Percentiles rank a stretch among this genome's conserved stretches.
These are phyloP conservation scores for Odontomachus brunneus DNA, from an alignment of 1,140 invertebrate species.

Conservation along the genomic window DNA sequence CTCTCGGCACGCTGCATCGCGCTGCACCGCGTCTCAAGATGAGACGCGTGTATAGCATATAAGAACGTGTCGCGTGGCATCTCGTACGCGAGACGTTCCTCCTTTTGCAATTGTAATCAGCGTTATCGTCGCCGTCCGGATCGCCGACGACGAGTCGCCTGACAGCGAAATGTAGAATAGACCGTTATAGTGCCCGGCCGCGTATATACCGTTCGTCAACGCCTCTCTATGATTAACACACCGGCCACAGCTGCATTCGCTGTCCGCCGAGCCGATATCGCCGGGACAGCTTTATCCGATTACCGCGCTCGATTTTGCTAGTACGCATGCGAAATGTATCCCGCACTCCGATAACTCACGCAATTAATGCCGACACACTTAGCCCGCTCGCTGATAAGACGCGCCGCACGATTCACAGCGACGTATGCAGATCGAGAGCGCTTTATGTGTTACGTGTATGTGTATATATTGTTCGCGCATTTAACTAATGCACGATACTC, in stretches of 20 bases:
- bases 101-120: slow-evolving; percentile 41
- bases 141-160: slow-evolving; percentile 11
- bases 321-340: not conserved
- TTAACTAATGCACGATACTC: too few relatives aligned
- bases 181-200: slow-evolving; percentile 65
- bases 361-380: not conserved
- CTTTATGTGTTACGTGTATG: too few relatives aligned
- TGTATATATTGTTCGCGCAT: too few relatives aligned
- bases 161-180: slow-evolving; percentile 67
- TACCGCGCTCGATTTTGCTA: not conserved
- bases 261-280: not conserved
- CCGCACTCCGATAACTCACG: not conserved
- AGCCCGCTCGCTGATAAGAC: not conserved
- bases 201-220: slow-evolving; percentile 59
- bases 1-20: too few relatives aligned
- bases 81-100: not conserved
- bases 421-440: not conserved
- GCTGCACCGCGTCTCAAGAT: too few relatives aligned
- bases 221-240: slow-evolving; percentile 52
- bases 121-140: slow-evolving; percentile 21
- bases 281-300: not conserved
- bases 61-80: not conserved
- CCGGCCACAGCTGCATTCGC: not conserved
- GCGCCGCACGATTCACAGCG: not conserved
- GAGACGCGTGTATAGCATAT: too few relatives aligned